A percentile compares a stretch with the other conserved stretches of the same genome.
phyloP scores from a whole-genome alignment of 2,797 vertebrate genomes.

The Apodemus agrarius region DNA sequence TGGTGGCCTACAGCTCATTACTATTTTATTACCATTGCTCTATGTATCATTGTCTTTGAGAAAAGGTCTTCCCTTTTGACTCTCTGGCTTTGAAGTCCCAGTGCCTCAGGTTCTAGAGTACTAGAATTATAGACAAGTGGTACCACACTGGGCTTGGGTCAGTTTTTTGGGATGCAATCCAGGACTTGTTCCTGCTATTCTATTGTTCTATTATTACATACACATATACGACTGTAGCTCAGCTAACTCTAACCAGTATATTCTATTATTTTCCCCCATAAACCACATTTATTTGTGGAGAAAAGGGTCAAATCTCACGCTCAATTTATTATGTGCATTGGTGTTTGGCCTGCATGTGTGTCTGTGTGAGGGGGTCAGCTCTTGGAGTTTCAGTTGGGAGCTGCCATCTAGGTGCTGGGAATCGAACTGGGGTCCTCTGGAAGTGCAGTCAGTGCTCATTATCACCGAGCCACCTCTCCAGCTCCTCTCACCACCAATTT shows the following conservation, averaged over 20 bases:
- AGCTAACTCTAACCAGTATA: not conserved
- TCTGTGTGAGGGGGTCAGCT: not conserved
- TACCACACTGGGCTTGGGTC: not conserved
- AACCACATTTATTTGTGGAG: constrained; percentile 68
- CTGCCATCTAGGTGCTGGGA: too few species aligned
- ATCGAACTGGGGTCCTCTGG: not conserved
- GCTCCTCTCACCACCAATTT: not conserved
- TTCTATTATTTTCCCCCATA: not conserved
- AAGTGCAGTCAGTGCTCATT: not conserved
- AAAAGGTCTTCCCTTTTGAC: not conserved
- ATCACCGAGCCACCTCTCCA: not conserved
- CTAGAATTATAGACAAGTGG: not conserved
- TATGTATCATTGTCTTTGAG: not conserved
- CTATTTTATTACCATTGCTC: not conserved
- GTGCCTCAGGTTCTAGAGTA: not conserved
- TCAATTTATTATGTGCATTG: not conserved
- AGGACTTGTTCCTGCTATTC: not conserved
- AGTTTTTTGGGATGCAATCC: not conserved
- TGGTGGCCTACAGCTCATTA: not conserved
- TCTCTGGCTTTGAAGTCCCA: not conserved
- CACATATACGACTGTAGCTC: not conserved
- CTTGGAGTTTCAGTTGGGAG: not conserved
- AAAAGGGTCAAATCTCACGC: not conserved
- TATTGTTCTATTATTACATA: not conserved
- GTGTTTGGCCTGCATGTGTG: not conserved